Evolutionary conservation across 2,888 invertebrate genomes (phyloP).

Genomic region (Dorcus hopei): DNA sequence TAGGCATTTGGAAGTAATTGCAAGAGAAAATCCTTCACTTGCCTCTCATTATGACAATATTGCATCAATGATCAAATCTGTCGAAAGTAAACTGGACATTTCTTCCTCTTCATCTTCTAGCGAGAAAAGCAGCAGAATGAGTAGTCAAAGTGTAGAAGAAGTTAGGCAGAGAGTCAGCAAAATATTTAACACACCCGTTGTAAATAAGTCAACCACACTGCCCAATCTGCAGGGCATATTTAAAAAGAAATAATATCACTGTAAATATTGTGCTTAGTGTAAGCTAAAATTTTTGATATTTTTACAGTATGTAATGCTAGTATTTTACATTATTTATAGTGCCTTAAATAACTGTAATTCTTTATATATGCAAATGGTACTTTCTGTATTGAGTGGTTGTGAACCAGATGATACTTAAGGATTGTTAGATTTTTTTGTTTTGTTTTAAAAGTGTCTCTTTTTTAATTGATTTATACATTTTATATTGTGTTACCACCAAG

Average conservation of each 20-base stretch:
- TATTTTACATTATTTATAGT: conserved; percentile 11
- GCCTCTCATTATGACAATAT: conserved; percentile 53
- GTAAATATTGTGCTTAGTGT: neutral
- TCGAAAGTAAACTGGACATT: conserved; percentile 50
- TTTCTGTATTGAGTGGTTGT: no score
- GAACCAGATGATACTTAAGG: no score
- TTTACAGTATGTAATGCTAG: neutral
- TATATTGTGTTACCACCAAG: no score
- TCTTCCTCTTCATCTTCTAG: conserved; percentile 21
- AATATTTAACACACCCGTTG: conserved; percentile 52
- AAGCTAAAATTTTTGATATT: neutral
- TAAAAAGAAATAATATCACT: conserved; percentile 46
- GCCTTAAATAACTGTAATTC: conserved; percentile 8
- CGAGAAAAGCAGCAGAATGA: conserved; percentile 31
- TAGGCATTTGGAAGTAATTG: conserved; percentile 51
- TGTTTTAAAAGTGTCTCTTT: no score
- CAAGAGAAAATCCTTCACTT: conserved; percentile 48
- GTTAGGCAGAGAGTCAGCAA: conserved; percentile 60
- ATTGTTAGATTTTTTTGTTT: no score
- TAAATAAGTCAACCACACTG: conserved; percentile 45
- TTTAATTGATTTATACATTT: no score
- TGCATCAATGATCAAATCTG: conserved; percentile 53
- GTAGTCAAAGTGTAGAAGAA: conserved; percentile 58
- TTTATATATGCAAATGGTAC: no score
- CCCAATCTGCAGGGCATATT: conserved; percentile 49